phyloP scores from a whole-genome alignment of 2,888 invertebrate genomes.

The Dasysyrphus albostriatus region DNA sequence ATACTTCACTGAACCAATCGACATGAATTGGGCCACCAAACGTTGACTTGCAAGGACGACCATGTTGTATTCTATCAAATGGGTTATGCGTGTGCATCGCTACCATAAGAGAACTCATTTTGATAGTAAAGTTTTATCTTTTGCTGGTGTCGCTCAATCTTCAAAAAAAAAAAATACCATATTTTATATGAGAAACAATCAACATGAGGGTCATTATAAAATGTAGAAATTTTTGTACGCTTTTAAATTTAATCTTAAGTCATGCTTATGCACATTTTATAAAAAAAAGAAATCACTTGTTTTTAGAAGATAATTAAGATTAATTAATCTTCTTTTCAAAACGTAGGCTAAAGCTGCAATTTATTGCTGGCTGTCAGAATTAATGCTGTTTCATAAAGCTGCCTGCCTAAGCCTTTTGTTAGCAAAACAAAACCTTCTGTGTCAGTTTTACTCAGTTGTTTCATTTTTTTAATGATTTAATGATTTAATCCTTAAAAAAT shows the following conservation, averaged over 20 bases:
- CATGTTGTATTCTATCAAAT: too few relatives aligned
- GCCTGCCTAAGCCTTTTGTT: slow-evolving; percentile 29
- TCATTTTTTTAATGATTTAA: background rate
- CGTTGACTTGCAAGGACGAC: too few relatives aligned
- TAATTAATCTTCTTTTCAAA: slow-evolving; percentile 36
- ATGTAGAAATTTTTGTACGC: too few relatives aligned
- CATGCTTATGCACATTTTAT: background rate
- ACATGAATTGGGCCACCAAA: too few relatives aligned
- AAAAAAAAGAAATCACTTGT: background rate
- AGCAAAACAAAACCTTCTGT: slow-evolving; percentile 13
- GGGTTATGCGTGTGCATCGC: too few relatives aligned
- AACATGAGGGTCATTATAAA: too few relatives aligned
- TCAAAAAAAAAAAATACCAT: too few relatives aligned
- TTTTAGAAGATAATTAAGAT: slow-evolving; percentile 4
- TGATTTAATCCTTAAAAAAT: slow-evolving; percentile 23
- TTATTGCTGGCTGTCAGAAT: background rate
- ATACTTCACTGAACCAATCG: too few relatives aligned
- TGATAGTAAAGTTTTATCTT: too few relatives aligned
- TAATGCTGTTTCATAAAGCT: slow-evolving; percentile 19
- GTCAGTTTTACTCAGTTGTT: background rate
- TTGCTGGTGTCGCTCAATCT: too few relatives aligned
- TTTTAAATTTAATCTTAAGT: background rate
- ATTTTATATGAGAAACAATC: too few relatives aligned
- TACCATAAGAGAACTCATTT: too few relatives aligned
- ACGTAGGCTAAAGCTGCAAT: background rate